Percentiles rank a stretch among this genome's conserved stretches.
Conservation (phyloP, 2,888 invertebrate species). For the Latrodectus elegans region DNA sequence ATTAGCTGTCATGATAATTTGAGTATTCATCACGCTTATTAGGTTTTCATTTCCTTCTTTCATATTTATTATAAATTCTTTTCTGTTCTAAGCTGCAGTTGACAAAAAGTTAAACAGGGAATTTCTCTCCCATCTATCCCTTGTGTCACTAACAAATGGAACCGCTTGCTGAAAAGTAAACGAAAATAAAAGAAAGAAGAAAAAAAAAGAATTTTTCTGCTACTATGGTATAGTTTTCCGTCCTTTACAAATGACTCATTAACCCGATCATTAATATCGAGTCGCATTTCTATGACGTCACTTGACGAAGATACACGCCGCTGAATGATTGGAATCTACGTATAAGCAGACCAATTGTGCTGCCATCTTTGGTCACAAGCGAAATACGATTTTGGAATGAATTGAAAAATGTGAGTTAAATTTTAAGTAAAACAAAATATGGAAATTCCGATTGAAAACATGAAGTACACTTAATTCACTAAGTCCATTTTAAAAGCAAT, state of each 20-base stretch:
- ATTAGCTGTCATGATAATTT: too few relatives aligned
- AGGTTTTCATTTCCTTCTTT: too few relatives aligned
- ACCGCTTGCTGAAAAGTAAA: not conserved
- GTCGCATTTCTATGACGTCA: conserved; percentile 52
- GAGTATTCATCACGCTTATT: too few relatives aligned
- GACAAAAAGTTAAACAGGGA: not conserved
- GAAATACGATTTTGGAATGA: not conserved
- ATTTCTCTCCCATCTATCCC: not conserved
- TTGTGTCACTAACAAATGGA: not conserved
- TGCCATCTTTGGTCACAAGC: conserved; percentile 26
- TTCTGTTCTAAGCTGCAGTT: too few relatives aligned
- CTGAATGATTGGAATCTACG: conserved; percentile 3
- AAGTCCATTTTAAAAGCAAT: too few relatives aligned
- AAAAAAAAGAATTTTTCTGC: not conserved
- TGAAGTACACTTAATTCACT: too few relatives aligned
- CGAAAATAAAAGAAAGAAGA: not conserved
- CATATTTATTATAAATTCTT: too few relatives aligned
- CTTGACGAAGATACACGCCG: not conserved
- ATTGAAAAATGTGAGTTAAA: not conserved
- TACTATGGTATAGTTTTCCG: not conserved
- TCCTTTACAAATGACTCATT: conserved; percentile 61
- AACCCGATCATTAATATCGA: conserved; percentile 62
- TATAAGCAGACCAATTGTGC: not conserved
- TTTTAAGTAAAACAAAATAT: not conserved
- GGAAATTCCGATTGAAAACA: not conserved